These are phyloP conservation scores for Anarhynchus alexandrinus DNA, from an alignment of 2,113 vertebrate genomes.

Conservation along the genomic window DNA sequence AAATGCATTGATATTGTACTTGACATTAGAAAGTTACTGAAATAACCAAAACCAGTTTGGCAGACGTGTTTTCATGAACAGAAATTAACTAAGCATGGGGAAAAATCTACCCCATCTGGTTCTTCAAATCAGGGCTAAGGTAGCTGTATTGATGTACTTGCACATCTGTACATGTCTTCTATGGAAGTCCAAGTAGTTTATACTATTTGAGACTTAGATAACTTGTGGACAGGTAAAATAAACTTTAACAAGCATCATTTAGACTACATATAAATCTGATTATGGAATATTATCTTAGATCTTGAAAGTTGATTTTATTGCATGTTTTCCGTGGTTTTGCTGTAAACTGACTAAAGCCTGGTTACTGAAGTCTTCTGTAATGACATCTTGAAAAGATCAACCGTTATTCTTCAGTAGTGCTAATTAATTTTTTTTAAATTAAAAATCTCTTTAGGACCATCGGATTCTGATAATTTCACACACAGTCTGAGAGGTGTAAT, in stretches of 20 bases:
- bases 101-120: neutral
- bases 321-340: neutral
- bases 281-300: neutral
- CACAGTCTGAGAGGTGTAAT: conserved; percentile 93
- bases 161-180: neutral
- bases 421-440: neutral
- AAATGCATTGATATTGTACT: neutral
- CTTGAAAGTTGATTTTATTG: neutral
- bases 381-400: neutral
- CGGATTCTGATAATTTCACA: conserved; percentile 90
- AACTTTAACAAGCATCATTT: neutral
- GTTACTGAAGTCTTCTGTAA: neutral
- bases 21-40: neutral
- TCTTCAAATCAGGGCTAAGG: neutral
- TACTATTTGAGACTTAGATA: neutral
- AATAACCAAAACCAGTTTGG: neutral
- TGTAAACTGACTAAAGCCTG: neutral
- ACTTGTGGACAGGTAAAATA: neutral
- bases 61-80: neutral
- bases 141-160: neutral
- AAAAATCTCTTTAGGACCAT: conserved; percentile 80
- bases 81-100: neutral
- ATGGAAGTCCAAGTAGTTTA: neutral
- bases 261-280: neutral
- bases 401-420: neutral